Evolutionary conservation across 2,888 invertebrate species (phyloP).

Genomic region (Iphiclides podalirius): DNA sequence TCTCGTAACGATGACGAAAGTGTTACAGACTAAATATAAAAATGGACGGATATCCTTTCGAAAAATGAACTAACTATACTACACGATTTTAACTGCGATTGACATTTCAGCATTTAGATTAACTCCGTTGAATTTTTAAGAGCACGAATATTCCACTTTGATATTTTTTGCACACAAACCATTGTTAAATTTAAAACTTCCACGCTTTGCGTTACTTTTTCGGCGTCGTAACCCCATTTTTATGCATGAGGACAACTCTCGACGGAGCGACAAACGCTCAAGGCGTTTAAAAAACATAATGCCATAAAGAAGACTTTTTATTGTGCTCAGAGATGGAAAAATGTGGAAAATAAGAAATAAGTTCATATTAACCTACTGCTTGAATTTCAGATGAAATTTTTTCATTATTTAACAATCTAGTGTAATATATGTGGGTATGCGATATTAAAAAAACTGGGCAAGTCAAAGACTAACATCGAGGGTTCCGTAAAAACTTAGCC

Average conservation of each 20-base stretch:
- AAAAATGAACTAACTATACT: too few relatives aligned
- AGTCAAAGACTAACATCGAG: too few relatives aligned
- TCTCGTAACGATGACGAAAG: too few relatives aligned
- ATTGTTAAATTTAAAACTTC: background rate
- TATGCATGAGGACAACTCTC: conserved; percentile 11
- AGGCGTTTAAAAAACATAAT: conserved; percentile 8
- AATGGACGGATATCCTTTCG: too few relatives aligned
- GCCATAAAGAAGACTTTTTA: conserved; percentile 6
- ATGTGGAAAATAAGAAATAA: background rate
- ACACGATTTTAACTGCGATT: too few relatives aligned
- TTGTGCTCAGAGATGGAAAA: background rate
- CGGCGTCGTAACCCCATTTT: conserved; percentile 10
- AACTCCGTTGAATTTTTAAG: background rate
- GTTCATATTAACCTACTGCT: background rate
- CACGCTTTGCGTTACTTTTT: conserved; percentile 8
- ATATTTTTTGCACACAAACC: conserved; percentile 1
- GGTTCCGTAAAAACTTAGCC: too few relatives aligned
- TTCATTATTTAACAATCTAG: too few relatives aligned
- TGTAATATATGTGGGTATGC: too few relatives aligned
- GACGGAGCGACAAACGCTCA: background rate
- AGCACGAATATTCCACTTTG: background rate
- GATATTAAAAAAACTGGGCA: too few relatives aligned
- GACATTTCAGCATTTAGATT: conserved; percentile 1
- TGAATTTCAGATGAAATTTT: background rate
- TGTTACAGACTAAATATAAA: too few relatives aligned